Percentiles rank a stretch among this genome's conserved stretches.
phyloP scores from a whole-genome alignment of 2,113 vertebrate species.

The Recurvirostra avosetta region DNA sequence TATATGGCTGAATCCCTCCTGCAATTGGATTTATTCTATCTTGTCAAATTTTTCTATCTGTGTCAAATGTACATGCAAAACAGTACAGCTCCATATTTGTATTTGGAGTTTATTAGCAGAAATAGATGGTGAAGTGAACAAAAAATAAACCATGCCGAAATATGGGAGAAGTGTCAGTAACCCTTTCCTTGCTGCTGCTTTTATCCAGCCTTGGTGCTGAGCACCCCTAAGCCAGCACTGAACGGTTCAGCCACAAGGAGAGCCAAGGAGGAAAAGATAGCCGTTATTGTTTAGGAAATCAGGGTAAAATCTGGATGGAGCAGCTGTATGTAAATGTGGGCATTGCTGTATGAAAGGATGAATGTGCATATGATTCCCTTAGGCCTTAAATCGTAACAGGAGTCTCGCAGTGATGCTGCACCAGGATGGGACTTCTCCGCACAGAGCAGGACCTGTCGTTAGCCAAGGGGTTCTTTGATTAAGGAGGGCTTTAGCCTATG shows the following conservation, averaged over 20 bases:
- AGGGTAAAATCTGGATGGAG: not conserved
- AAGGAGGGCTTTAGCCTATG: not conserved
- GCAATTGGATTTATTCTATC: not conserved
- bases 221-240: not conserved
- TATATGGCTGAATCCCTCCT: not conserved
- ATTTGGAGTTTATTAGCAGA: not conserved
- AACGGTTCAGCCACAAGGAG: not conserved
- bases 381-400: not conserved
- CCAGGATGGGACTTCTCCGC: not conserved
- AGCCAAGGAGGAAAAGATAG: not conserved
- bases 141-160: not conserved
- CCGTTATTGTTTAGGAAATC: not conserved
- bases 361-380: not conserved
- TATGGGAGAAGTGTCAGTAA: not conserved
- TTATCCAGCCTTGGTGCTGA: not conserved
- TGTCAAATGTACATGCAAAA: not conserved
- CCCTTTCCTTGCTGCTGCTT: not conserved
- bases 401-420: not conserved
- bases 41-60: not conserved
- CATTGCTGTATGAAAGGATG: not conserved
- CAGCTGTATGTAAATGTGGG: fast-evolving
- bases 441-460: not conserved
- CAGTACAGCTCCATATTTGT: not conserved
- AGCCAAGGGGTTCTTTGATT: not conserved
- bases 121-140: not conserved